Evolutionary conservation across 23 tunicate genomes (phyloP).

Genomic region (Trididemnum miniatum): DNA sequence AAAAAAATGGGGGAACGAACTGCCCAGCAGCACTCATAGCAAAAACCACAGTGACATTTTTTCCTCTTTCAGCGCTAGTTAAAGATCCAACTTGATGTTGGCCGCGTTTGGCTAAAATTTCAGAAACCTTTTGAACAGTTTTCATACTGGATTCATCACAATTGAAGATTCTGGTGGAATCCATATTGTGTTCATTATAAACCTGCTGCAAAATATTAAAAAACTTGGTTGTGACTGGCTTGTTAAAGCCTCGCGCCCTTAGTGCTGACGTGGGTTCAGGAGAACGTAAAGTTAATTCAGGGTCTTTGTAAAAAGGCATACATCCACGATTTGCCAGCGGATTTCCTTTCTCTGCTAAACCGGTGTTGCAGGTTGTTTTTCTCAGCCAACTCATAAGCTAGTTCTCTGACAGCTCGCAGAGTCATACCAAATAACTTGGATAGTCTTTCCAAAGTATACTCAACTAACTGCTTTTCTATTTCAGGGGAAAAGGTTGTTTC

Average conservation of each 20-base stretch:
- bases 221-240: not conserved
- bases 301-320: not conserved
- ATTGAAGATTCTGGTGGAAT: not conserved
- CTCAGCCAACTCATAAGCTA: not conserved
- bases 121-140: no score
- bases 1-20: not conserved
- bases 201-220: not conserved
- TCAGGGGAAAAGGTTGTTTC: not conserved
- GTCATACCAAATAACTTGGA: not conserved
- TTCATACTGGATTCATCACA: not conserved
- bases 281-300: not conserved
- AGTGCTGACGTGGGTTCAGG: not conserved
- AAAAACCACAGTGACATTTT: not conserved
- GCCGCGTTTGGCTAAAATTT: not conserved
- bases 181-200: not conserved
- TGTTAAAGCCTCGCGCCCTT: not conserved
- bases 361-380: no score
- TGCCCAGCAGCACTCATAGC: not conserved
- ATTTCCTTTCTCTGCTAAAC: not conserved
- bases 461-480: not conserved
- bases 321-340: not conserved
- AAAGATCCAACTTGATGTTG: not conserved
- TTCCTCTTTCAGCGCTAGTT: not conserved
- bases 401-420: not conserved
- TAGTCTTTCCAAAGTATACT: not conserved